Evolutionary conservation across 1,140 invertebrate genomes (phyloP).

Genomic region (Pissodes strobi): DNA sequence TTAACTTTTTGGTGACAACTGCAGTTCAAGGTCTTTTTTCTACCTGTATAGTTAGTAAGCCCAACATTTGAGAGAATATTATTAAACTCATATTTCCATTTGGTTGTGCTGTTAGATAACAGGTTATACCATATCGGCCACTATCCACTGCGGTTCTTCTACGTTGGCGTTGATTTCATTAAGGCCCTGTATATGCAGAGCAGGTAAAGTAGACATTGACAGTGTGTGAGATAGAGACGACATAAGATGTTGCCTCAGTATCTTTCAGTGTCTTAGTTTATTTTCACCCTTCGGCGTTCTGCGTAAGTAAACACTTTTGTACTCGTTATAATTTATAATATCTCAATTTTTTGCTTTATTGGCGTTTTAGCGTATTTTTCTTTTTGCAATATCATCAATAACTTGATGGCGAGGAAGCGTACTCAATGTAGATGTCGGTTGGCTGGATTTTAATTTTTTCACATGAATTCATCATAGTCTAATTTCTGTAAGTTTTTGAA

Average conservation of each 20-base stretch:
- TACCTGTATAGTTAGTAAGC: conserved; percentile 12
- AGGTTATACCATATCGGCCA: conserved; percentile 26
- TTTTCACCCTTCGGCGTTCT: conserved; percentile 1
- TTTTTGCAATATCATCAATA: no score
- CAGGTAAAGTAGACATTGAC: conserved; percentile 34
- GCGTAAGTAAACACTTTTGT: no score
- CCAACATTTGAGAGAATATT: conserved; percentile 22
- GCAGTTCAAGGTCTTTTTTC: conserved; percentile 28
- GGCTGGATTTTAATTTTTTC: no score
- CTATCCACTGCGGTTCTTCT: conserved; percentile 25
- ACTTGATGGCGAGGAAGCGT: no score
- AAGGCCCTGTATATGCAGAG: conserved; percentile 30
- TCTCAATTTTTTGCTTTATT: no score
- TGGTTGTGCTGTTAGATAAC: conserved; percentile 35
- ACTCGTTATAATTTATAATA: no score
- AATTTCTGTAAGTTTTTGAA: no score
- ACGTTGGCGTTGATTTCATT: conserved; percentile 29
- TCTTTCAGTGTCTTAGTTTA: conserved; percentile 3
- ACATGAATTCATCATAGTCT: no score
- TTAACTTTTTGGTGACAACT: conserved; percentile 30
- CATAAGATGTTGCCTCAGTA: conserved; percentile 17
- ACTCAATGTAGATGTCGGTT: no score
- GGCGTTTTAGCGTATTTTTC: not conserved
- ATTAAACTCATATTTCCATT: conserved; percentile 34
- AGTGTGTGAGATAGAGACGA: conserved; percentile 30